Conservation (phyloP, 1,140 invertebrate species). For the Nixonia krombeini region DNA sequence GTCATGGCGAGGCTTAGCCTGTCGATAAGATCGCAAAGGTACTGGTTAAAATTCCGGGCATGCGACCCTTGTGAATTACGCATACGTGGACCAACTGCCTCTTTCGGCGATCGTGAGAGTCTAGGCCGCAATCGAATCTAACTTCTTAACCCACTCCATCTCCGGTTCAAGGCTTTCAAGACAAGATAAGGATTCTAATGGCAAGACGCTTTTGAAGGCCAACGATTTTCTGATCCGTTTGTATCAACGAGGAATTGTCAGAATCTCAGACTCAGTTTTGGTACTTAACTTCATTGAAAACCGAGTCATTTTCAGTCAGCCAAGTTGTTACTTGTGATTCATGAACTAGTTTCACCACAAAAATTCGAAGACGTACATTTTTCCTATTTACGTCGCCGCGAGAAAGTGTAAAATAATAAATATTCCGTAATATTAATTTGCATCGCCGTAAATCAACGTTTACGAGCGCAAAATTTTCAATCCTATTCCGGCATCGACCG, state of each 20-base stretch:
- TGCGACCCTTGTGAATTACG: conserved; percentile 16
- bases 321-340: too few relatives aligned
- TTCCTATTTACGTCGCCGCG: neutral
- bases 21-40: conserved; percentile 20
- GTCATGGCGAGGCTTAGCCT: conserved; percentile 7
- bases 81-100: neutral
- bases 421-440: neutral
- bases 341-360: too few relatives aligned
- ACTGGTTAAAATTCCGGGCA: conserved; percentile 33
- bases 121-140: conserved; percentile 26
- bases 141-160: conserved; percentile 14
- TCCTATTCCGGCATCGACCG: neutral
- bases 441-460: neutral
- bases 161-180: conserved; percentile 13
- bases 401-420: neutral
- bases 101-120: conserved; percentile 11
- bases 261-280: too few relatives aligned
- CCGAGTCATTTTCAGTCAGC: too few relatives aligned
- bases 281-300: too few relatives aligned
- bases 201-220: conserved; percentile 17
- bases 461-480: neutral
- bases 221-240: conserved; percentile 18
- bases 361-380: too few relatives aligned
- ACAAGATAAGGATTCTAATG: conserved; percentile 43
- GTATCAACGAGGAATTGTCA: conserved; percentile 22